phyloP scores from a whole-genome alignment of 2,113 vertebrate species.

The Synodontis membranacea region DNA sequence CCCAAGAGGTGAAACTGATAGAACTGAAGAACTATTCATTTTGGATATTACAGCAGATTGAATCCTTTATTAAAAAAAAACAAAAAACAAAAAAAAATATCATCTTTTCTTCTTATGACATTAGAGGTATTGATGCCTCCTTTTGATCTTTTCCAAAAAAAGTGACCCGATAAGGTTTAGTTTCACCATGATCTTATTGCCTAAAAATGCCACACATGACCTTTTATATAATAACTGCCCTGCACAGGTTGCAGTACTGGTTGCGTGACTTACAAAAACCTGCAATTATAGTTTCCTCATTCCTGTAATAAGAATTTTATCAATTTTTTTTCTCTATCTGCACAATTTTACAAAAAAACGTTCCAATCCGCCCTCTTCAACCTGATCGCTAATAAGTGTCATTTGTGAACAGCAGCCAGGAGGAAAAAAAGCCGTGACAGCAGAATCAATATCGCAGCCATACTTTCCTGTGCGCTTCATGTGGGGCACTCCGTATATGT shows the following conservation, averaged over 20 bases:
- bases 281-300: not conserved
- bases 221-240: no score
- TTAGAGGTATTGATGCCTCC: not conserved
- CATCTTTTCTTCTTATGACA: not conserved
- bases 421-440: conserved; percentile 49
- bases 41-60: not conserved
- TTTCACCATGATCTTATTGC: not conserved
- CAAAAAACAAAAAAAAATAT: no score
- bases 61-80: not conserved
- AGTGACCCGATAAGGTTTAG: not conserved
- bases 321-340: not conserved
- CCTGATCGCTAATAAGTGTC: conserved; percentile 38
- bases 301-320: not conserved
- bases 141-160: not conserved
- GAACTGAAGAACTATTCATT: not conserved
- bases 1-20: not conserved
- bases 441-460: conserved; percentile 50
- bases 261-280: not conserved
- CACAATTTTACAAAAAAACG: conserved; percentile 13
- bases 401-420: conserved; percentile 29
- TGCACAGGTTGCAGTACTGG: not conserved
- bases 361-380: conserved; percentile 12
- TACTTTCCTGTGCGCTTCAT: conserved; percentile 27
- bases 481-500: conserved; percentile 28
- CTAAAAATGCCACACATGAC: not conserved